Percentiles rank a stretch among this genome's conserved stretches.
These are phyloP conservation scores for Brachyrhaphis roseni DNA, from an alignment of 2,797 vertebrate genomes.

Conservation along the genomic window DNA sequence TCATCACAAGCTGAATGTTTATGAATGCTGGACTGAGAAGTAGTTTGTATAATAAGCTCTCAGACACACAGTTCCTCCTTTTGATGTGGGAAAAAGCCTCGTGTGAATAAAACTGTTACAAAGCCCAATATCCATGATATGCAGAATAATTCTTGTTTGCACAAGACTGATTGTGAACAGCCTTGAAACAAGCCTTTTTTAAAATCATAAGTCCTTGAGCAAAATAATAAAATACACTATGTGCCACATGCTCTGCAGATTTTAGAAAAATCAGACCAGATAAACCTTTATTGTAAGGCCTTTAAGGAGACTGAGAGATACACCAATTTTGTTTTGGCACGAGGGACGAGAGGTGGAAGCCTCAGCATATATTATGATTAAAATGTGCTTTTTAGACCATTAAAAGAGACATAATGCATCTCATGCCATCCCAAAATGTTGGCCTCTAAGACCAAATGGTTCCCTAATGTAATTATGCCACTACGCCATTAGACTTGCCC, in stretches of 20 bases:
- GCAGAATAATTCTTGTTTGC: background rate
- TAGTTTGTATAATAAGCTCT: no score
- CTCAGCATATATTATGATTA: background rate
- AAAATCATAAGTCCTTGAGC: background rate
- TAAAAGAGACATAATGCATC: background rate
- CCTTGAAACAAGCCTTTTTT: background rate
- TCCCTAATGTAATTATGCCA: conserved; percentile 2
- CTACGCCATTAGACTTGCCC: background rate
- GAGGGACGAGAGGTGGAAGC: background rate
- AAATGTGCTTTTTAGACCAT: background rate
- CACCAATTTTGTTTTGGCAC: background rate
- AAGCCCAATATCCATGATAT: background rate
- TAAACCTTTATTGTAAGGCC: background rate
- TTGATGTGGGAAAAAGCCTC: background rate
- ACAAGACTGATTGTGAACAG: background rate
- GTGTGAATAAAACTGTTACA: background rate
- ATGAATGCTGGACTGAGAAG: no score
- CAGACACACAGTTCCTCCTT: no score
- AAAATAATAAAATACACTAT: background rate
- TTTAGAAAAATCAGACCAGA: background rate
- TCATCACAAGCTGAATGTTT: no score
- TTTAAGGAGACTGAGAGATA: background rate
- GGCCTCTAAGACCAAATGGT: background rate
- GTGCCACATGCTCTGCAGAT: background rate
- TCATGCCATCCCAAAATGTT: background rate